A percentile compares a stretch with the other conserved stretches of the same genome.
These are phyloP conservation scores for Forficula auricularia DNA, from an alignment of 1,140 invertebrate species.

Conservation along the genomic window DNA sequence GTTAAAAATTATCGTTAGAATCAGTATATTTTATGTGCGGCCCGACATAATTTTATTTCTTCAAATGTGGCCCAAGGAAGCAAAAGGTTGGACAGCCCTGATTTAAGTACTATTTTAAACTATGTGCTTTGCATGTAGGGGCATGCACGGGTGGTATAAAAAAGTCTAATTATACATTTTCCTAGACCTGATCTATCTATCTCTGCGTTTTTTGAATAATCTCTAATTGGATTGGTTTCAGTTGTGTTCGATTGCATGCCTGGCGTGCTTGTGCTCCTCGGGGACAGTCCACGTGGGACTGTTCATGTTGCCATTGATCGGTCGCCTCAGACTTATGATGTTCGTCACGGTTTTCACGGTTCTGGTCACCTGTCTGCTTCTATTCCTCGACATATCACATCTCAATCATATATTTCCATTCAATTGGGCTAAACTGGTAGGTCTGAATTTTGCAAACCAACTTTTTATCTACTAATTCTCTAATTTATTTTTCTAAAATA, in stretches of 20 bases:
- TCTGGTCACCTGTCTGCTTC: conserved; percentile 57
- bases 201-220: no score
- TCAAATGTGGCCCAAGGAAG: no score
- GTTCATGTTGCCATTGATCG: conserved; percentile 49
- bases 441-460: conserved; percentile 19
- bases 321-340: conserved; percentile 48
- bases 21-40: no score
- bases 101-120: no score
- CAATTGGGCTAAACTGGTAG: conserved; percentile 64
- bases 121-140: no score
- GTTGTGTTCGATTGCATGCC: conserved; percentile 55
- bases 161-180: no score
- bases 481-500: neutral
- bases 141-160: no score
- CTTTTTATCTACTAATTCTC: no score
- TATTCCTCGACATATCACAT: conserved; percentile 70
- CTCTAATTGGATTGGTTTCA: conserved; percentile 23
- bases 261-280: conserved; percentile 53
- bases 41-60: no score
- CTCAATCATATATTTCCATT: conserved; percentile 62
- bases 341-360: conserved; percentile 65
- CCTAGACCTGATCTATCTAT: no score
- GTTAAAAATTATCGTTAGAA: no score
- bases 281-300: conserved; percentile 56
- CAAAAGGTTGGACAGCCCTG: no score